Base-by-base conservation (phyloP, 2,797 vertebrate genomes). In the Molossus alvarezi region DNA sequence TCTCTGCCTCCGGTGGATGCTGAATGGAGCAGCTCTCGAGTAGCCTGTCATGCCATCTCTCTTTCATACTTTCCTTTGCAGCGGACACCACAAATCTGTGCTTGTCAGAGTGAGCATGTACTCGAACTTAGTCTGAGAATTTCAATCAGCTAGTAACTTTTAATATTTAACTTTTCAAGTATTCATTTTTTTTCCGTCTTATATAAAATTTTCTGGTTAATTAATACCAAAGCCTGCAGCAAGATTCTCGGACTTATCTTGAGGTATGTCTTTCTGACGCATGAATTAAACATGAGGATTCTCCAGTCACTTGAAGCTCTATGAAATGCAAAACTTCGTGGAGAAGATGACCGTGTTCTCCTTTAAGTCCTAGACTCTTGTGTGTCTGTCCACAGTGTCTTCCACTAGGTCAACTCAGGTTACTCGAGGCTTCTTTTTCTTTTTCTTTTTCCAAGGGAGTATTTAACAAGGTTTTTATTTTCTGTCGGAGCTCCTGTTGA, bases 381-480 rank as follows among this genome's bases (percentile, higher is more conserved):
- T 53, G 9, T 29, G 10, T 85, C 79, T 23, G 10, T 29, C 45
- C 9, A 45, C 13, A 65, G 6, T 11, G 4, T 21, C 27, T 90
- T 58, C 18, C 4, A 55, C 6, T 65, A 45, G 37, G 15, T 7
- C 51, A 91, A 85, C 14, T 55, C 45, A 90, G 4, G 3, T 20
- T 89, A 11, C 53, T 60, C 69, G n/a, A 10, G 23, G 25, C 11
- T 64, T 83, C 41, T 45, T 45, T 45, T 45, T 45, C 4, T 90
- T 65, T 76, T 25, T 37, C 69, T 84, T 84, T 94, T 62, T 23
- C 27, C 15, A 71, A 57, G 9, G 15, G 21, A 64, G 62, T 77
- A 79, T 69, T 69, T 85, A 65, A 58, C 21, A 67, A 17, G 17
- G 20, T 10, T 84, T 88, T 75, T 53, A 18, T 87, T 64, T 83